Base-by-base conservation (phyloP, 2,797 vertebrate genomes). In the Falco novaeseelandiae region DNA sequence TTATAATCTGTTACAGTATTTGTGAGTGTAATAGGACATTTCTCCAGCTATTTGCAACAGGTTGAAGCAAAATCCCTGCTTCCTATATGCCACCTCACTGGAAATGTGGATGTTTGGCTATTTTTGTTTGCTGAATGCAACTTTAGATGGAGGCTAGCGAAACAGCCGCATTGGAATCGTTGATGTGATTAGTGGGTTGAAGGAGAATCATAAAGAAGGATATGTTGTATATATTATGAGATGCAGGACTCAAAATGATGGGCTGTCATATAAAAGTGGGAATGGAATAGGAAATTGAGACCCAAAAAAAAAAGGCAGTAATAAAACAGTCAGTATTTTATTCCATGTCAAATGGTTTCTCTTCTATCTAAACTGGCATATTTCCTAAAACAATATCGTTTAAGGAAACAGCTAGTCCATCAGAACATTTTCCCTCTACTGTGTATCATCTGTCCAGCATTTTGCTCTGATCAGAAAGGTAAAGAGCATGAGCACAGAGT, bases 381-480 rank as follows among this genome's bases (percentile, higher is more conserved):
- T 76, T 92, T 97, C 90, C 95, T 93, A 87, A 46, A 90, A 36
- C 73, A 95, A 77, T 94, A 82, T 84, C 5, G 2, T 92, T 95
- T 84, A 87, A 93, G 73, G 38, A 92, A 93, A 49, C 82, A 89
- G 38, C 62, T 92, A 86, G 55, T 81, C 88, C 44, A 63, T 92
- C 73, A 58, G 58, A 90, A 82, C 3, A 0, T 73, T 92, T 77
- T 93, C 55, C 30, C 85, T 87, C 63, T 89, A 34, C 73, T 89
- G 46, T 9, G 11, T 76, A 69, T 94, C 81, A 59, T 86, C 86
- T 83, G 58, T n/a, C 36, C 19, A 25, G 51, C 5, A 2, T 84
- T 94, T 86, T 84, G 46, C 46, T 90, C 71, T 38, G 8, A 59
- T 83, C 67, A 71, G 63, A 89, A 82, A 69, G 34, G 49, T 61